Evolutionary conservation across 2,888 invertebrate genomes (phyloP).

Genomic region (Pyrrhia umbra): DNA sequence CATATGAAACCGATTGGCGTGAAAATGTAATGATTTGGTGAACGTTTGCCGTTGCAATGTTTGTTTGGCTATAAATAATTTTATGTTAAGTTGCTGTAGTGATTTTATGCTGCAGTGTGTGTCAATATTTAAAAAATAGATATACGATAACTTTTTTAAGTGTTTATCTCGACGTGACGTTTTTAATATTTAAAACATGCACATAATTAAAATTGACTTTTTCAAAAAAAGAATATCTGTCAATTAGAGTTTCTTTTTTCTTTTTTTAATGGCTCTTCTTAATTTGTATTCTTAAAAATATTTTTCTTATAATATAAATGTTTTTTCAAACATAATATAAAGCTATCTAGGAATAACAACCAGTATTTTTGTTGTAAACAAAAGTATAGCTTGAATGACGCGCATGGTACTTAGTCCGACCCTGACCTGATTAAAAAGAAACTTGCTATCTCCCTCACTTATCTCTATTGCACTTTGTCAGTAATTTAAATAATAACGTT

Average conservation of each 20-base stretch:
- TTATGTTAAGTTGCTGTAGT: neutral
- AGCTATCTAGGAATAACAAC: too few species aligned
- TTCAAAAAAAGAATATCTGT: too few species aligned
- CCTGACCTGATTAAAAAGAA: slow-evolving; percentile 41
- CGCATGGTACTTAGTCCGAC: neutral
- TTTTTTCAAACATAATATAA: too few species aligned
- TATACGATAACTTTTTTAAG: too few species aligned
- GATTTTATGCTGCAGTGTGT: neutral
- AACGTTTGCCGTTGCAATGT: slow-evolving; percentile 4
- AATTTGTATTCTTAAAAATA: too few species aligned
- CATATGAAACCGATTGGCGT: slow-evolving; percentile 46
- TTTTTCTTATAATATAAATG: too few species aligned
- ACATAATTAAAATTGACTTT: too few species aligned
- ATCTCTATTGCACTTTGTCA: slow-evolving; percentile 14
- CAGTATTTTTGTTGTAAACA: too few species aligned
- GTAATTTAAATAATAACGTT: slow-evolving; percentile 30
- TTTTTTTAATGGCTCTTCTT: too few species aligned
- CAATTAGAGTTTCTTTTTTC: too few species aligned
- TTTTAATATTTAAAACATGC: too few species aligned
- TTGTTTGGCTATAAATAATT: slow-evolving; percentile 19
- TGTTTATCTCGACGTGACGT: too few species aligned
- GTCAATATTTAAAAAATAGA: neutral
- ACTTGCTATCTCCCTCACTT: slow-evolving; percentile 8
- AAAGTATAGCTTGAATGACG: neutral
- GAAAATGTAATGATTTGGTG: slow-evolving; percentile 29